A percentile compares a stretch with the other conserved stretches of the same genome.
These are phyloP conservation scores for Archips xylosteana DNA, from an alignment of 2,888 invertebrate genomes.

Conservation along the genomic window DNA sequence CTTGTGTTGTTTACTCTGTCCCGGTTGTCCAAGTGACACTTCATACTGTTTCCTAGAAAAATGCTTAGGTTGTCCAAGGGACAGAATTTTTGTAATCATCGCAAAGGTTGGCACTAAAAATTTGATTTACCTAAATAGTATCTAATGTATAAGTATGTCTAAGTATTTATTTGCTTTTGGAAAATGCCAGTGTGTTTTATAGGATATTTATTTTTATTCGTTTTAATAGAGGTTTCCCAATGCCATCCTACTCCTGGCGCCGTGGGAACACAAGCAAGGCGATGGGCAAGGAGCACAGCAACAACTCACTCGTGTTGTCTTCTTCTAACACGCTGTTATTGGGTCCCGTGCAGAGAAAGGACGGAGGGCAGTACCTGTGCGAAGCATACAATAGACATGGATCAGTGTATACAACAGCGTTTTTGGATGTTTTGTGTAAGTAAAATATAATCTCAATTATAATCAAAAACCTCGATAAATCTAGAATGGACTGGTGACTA, in stretches of 20 bases:
- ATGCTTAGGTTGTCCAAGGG: too few species aligned
- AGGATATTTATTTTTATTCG: not conserved
- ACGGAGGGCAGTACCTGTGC: conserved; percentile 92
- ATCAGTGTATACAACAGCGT: conserved; percentile 87
- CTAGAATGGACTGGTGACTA: too few species aligned
- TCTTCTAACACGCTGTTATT: conserved; percentile 78
- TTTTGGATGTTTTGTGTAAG: conserved; percentile 94
- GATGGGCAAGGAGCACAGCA: conserved; percentile 59
- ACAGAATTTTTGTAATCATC: too few species aligned
- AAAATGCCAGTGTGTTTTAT: too few species aligned
- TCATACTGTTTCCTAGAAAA: too few species aligned
- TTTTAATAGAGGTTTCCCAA: conserved; percentile 86
- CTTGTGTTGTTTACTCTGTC: too few species aligned
- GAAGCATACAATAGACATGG: conserved; percentile 93
- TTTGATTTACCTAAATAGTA: too few species aligned
- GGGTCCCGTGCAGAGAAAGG: conserved; percentile 88
- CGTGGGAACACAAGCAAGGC: conserved; percentile 80
- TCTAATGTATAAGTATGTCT: too few species aligned
- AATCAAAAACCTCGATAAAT: too few species aligned
- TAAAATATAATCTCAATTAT: conserved; percentile 48
- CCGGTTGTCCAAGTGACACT: too few species aligned
- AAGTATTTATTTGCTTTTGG: too few species aligned
- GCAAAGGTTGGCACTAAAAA: too few species aligned
- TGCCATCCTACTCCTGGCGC: conserved; percentile 90
- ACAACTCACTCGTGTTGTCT: conserved; percentile 69